These are phyloP conservation scores for Rosalia funebris DNA, from an alignment of 2,888 invertebrate species.

Conservation along the genomic window DNA sequence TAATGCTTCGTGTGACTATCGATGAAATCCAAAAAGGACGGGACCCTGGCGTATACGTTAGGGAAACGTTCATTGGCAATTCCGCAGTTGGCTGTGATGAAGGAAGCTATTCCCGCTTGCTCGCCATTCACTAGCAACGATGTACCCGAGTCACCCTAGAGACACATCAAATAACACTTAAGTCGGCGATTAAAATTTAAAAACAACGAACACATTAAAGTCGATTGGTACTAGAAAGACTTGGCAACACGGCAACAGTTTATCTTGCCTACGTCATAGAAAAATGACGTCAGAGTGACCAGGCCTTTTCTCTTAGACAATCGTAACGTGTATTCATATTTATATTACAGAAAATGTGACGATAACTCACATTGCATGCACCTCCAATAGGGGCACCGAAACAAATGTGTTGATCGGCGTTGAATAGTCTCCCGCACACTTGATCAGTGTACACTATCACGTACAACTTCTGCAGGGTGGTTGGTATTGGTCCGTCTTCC, in stretches of 20 bases:
- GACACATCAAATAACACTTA: no score
- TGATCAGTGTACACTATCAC: conserved; percentile 28
- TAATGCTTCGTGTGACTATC: neutral
- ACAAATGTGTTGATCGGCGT: conserved; percentile 30
- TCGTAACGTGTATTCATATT: no score
- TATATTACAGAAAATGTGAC: no score
- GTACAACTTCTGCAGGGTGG: conserved; percentile 30
- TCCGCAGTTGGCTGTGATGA: conserved; percentile 14
- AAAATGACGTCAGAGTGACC: no score
- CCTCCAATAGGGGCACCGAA: conserved; percentile 27
- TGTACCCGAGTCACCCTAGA: conserved; percentile 22
- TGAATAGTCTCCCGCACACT: conserved; percentile 25
- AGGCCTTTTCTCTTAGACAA: no score
- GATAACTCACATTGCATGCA: conserved; percentile 26
- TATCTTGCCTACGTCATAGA: no score
- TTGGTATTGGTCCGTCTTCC: conserved; percentile 32
- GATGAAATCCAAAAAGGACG: neutral
- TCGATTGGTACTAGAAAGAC: no score
- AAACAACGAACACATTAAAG: no score
- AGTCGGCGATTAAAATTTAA: no score
- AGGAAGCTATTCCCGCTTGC: conserved; percentile 22
- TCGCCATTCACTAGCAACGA: neutral
- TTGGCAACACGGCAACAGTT: no score
- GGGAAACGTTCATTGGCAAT: neutral
- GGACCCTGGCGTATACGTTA: conserved; percentile 19